Evolutionary conservation across 2,888 invertebrate genomes (phyloP).

Genomic region (Notodromas monacha): DNA sequence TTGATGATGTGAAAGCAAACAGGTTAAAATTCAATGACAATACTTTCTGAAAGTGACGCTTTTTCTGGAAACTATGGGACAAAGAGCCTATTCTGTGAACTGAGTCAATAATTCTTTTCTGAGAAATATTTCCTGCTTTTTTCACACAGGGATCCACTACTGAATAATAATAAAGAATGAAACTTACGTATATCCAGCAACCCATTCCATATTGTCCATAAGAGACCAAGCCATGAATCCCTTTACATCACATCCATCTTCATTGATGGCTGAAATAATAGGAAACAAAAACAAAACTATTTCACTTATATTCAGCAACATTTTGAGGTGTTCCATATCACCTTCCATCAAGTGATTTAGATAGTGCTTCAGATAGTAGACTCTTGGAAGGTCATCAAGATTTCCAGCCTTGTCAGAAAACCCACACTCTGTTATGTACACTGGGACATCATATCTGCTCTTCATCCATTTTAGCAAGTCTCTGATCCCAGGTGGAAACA

Average conservation of each 20-base stretch:
- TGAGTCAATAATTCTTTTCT: too few relatives aligned
- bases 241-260: slow-evolving; percentile 14
- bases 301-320: too few relatives aligned
- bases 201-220: slow-evolving; percentile 52
- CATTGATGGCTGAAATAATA: neutral
- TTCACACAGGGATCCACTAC: too few relatives aligned
- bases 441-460: slow-evolving; percentile 23
- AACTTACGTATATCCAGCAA: slow-evolving; percentile 32
- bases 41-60: too few relatives aligned
- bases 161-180: slow-evolving; percentile 7
- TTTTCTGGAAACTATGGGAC: too few relatives aligned
- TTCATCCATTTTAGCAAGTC: slow-evolving; percentile 25
- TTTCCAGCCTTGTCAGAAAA: slow-evolving; percentile 10
- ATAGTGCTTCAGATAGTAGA: slow-evolving; percentile 10
- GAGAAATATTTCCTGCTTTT: too few relatives aligned
- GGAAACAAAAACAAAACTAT: too few relatives aligned
- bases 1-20: too few relatives aligned
- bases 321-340: too few relatives aligned
- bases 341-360: slow-evolving; percentile 11
- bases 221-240: slow-evolving; percentile 44
- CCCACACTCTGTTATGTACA: slow-evolving; percentile 22
- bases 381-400: slow-evolving; percentile 5
- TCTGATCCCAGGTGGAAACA: slow-evolving; percentile 23
- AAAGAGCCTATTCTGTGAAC: too few relatives aligned
- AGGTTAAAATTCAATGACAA: too few relatives aligned